Conservation (phyloP, 2,888 invertebrate species). For the Amblyteles armatorius region DNA sequence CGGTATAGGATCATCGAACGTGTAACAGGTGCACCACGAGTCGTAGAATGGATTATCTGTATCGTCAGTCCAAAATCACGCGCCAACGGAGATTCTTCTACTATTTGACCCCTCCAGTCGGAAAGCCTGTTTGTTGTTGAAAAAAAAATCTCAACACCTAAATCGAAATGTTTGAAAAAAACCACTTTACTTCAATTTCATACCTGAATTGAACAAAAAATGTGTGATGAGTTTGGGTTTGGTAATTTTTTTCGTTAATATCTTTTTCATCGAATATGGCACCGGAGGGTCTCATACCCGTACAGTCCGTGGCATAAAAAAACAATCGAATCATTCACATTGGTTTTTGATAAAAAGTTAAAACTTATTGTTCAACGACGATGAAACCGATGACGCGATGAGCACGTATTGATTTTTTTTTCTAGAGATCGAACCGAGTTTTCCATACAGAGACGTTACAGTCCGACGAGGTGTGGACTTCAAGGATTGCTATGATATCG, state of each 20-base stretch:
- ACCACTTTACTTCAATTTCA: no score
- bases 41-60: conserved; percentile 16
- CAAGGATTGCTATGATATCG: conserved; percentile 93
- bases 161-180: no score
- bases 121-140: not conserved
- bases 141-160: not conserved
- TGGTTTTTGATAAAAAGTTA: not conserved
- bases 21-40: conserved; percentile 56
- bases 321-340: no score
- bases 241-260: no score
- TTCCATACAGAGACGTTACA: conserved; percentile 94
- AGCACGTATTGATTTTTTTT: conserved; percentile 72
- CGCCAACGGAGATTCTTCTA: conserved; percentile 1
- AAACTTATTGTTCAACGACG: not conserved
- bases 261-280: no score
- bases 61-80: not conserved
- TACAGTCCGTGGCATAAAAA: no score
- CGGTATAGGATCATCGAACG: conserved; percentile 46
- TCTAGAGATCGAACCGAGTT: conserved; percentile 95
- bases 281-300: no score
- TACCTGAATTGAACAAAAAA: no score
- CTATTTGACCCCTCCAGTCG: not conserved
- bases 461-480: conserved; percentile 94
- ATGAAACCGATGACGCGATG: not conserved
- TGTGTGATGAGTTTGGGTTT: no score